phyloP scores from a whole-genome alignment of 2,888 invertebrate species.

The Melanophora roralis region DNA sequence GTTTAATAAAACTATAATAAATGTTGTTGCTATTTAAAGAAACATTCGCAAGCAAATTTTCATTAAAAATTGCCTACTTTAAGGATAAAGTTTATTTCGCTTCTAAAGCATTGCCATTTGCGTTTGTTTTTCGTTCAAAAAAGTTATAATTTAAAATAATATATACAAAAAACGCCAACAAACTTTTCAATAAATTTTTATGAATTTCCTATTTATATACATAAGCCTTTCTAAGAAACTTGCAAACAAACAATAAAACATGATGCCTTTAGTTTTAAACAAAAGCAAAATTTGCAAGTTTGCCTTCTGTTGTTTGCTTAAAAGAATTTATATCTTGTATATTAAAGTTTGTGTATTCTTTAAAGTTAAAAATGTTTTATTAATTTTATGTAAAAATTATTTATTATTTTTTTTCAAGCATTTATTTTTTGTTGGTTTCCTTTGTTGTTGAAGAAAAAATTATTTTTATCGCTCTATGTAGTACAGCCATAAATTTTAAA shows the following conservation, averaged over 20 bases:
- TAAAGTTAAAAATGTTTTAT: background rate
- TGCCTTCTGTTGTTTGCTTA: background rate
- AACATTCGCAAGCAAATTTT: too few relatives aligned
- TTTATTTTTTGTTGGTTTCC: background rate
- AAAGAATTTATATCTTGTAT: background rate
- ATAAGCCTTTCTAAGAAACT: background rate
- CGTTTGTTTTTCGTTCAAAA: background rate
- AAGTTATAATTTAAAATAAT: background rate
- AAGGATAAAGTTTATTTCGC: background rate
- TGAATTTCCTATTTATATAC: background rate
- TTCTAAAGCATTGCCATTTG: background rate
- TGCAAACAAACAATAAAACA: background rate
- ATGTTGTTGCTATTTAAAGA: too few relatives aligned
- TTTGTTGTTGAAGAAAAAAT: too few relatives aligned
- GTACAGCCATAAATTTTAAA: too few relatives aligned
- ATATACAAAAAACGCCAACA: background rate
- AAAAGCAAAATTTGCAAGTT: background rate
- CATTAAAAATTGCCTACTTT: background rate
- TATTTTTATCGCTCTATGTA: too few relatives aligned
- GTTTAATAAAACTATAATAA: too few relatives aligned
- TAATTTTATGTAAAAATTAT: conserved; percentile 11
- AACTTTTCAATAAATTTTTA: background rate
- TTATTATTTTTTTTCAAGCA: background rate
- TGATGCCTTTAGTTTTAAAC: background rate
- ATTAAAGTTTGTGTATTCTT: background rate